Evolutionary conservation across 1,140 invertebrate genomes (phyloP), one percentile per base, ranked within the genome.

Genomic region (Lepeophtheirus salmonis): DNA sequence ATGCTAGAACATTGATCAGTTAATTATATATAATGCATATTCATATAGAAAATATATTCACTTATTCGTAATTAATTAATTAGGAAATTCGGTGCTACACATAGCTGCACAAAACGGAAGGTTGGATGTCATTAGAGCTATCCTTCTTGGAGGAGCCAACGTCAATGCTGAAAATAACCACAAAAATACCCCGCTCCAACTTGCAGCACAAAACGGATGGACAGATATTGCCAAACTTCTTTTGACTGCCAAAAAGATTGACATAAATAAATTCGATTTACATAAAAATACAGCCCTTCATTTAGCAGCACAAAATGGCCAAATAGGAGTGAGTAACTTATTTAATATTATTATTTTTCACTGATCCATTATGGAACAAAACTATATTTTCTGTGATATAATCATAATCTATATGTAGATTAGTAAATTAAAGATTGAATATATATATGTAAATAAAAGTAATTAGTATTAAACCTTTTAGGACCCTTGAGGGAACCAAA

Each of bases 71-170:
- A 10, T 41, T 41, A 10, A n/a, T 41, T 10, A 41, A 10, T n/a
- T n/a, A 41, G 55, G 55, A 17, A 57, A 57, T n/a, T 3, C 22
- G 3, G 55, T 41, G 16, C 26, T 57, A 13, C 55, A 57, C 21
- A 57, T 57, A 12, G 55, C 55, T 17, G 55, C 55, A 14, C 55
- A 57, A 57, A 57, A 57, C 25, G 55, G 55, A 2, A 50, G 55
- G 22, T 1, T n/a, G 2, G 55, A 41, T n/a, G 26, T 57, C 16
- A 57, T 57, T 57, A 25, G 26, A 24, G 55, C 21, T 17, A 17
- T 57, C 16, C 14, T 57, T 16, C 26, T 57, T 17, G 26, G 17
- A n/a, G 55, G 25, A n/a, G 55, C 55, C 17, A 23, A 57, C 16
- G 55, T 57, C 23, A 57, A 57, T 23, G 26, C 21, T 14, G 55